Conservation (phyloP, 2,888 invertebrate species). For the Meiosimyza platycephala region DNA sequence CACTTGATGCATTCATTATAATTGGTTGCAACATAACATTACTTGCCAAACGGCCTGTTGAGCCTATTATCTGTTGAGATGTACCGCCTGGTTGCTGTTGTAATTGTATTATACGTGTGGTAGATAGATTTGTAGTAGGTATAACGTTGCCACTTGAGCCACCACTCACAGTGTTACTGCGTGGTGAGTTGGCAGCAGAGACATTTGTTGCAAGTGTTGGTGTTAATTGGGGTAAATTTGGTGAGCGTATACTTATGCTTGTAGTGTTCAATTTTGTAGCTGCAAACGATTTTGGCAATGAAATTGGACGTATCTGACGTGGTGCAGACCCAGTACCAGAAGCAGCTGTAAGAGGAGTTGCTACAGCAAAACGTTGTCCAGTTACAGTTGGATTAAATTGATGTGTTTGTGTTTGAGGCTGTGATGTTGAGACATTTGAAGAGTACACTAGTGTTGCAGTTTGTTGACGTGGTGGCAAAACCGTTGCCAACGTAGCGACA, state of each 20-base stretch:
- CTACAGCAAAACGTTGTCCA: conserved; percentile 62
- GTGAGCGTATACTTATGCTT: conserved; percentile 65
- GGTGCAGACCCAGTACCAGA: conserved; percentile 55
- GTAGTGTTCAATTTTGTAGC: conserved; percentile 63
- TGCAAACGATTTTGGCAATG: conserved; percentile 62
- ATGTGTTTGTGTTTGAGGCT: conserved; percentile 55
- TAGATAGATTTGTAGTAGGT: conserved; percentile 58
- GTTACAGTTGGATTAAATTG: conserved; percentile 60
- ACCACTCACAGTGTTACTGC: conserved; percentile 47
- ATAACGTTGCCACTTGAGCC: conserved; percentile 54
- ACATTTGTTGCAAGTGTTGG: conserved; percentile 51
- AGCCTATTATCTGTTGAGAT: conserved; percentile 62
- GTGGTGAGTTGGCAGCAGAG: conserved; percentile 48
- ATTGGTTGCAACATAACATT: conserved; percentile 67
- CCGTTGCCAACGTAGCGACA: conserved; percentile 64
- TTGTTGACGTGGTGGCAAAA: conserved; percentile 64
- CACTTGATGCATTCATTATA: conserved; percentile 61
- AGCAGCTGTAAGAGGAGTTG: conserved; percentile 53
- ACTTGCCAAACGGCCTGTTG: conserved; percentile 60
- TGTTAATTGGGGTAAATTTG: conserved; percentile 60
- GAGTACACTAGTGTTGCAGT: conserved; percentile 66
- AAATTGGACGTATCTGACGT: conserved; percentile 65
- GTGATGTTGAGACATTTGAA: conserved; percentile 58
- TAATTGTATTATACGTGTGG: conserved; percentile 66
- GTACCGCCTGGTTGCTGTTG: conserved; percentile 63